A percentile compares a stretch with the other conserved stretches of the same genome.
Evolutionary conservation across 37 sponge, comb jelly and placozoan species (phyloP).

Genomic region (Halisarca cf. caerulea): DNA sequence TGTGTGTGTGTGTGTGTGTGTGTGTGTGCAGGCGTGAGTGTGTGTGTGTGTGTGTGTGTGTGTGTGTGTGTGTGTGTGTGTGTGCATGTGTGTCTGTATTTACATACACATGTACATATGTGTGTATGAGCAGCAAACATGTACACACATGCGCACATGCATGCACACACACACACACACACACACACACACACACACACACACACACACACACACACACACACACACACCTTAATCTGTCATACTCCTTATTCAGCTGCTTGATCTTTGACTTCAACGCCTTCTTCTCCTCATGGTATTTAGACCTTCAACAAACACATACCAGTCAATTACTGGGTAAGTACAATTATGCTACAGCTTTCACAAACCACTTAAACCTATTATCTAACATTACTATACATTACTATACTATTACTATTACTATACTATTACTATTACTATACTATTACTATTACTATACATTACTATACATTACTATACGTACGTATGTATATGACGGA

Average conservation of each 20-base stretch:
- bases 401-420: too few species aligned
- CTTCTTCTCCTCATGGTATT: conserved; percentile 2
- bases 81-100: neutral
- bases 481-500: too few species aligned
- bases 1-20: neutral
- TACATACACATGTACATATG: neutral
- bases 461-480: too few species aligned
- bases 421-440: too few species aligned
- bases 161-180: conserved; percentile 2
- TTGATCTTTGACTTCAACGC: neutral
- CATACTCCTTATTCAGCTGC: neutral
- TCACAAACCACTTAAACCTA: too few species aligned
- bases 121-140: neutral
- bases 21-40: neutral
- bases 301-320: neutral
- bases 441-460: too few species aligned
- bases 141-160: too few species aligned
- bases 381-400: too few species aligned
- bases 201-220: conserved; percentile 2
- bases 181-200: conserved; percentile 11
- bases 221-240: neutral
- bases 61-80: conserved; percentile 2
- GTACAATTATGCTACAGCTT: neutral
- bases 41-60: neutral
- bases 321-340: neutral